phyloP scores from a whole-genome alignment of 2,888 invertebrate species.

The Drosophila birchii region DNA sequence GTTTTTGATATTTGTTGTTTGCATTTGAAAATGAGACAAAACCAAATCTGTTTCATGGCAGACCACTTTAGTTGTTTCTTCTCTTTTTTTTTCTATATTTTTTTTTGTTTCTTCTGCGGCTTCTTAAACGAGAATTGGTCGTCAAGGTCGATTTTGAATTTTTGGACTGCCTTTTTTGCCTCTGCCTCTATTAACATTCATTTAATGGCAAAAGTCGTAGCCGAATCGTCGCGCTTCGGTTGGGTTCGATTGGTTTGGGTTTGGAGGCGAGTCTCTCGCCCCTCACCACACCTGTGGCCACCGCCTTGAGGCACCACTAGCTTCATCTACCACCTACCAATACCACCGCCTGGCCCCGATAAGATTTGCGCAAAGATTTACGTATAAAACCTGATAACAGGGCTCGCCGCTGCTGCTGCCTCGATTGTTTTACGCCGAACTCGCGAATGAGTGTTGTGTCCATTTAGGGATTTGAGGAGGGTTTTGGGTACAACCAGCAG shows the following conservation, averaged over 20 bases:
- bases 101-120: slow-evolving; percentile 13
- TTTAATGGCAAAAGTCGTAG: slow-evolving; percentile 40
- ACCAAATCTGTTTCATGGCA: slow-evolving; percentile 44
- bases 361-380: slow-evolving; percentile 72
- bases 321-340: slow-evolving; percentile 2
- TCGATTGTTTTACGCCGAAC: slow-evolving; percentile 42
- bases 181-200: slow-evolving; percentile 22
- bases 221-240: slow-evolving; percentile 5
- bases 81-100: neutral
- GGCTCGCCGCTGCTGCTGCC: slow-evolving; percentile 4
- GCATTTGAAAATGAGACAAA: slow-evolving; percentile 29
- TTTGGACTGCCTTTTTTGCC: slow-evolving; percentile 14
- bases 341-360: slow-evolving; percentile 40
- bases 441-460: slow-evolving; percentile 22
- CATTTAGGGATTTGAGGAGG: slow-evolving; percentile 1
- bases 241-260: slow-evolving; percentile 6
- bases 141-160: slow-evolving; percentile 57
- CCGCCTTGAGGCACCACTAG: slow-evolving; percentile 15
- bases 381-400: slow-evolving; percentile 55
- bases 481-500: slow-evolving; percentile 9
- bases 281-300: slow-evolving; percentile 1
- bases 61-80: slow-evolving; percentile 32
- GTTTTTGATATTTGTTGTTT: slow-evolving; percentile 5
- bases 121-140: slow-evolving; percentile 61
- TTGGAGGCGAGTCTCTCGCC: neutral